A percentile compares a stretch with the other conserved stretches of the same genome.
Evolutionary conservation across 2,888 invertebrate genomes (phyloP).

Genomic region (Aelia acuminata): DNA sequence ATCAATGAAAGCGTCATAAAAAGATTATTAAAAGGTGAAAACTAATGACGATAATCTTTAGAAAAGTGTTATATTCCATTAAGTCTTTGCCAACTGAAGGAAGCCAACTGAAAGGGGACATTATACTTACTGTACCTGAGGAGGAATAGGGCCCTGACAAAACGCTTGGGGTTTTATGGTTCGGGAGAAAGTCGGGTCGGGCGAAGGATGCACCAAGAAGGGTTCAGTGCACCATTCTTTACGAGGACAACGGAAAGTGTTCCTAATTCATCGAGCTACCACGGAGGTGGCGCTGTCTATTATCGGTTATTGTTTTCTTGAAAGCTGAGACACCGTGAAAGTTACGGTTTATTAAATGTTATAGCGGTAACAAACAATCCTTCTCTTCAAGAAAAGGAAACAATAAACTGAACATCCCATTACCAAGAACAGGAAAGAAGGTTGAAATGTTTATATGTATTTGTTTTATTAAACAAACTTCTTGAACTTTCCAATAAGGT

Average conservation of each 20-base stretch:
- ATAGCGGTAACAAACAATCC: not conserved
- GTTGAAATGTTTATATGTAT: too few species aligned
- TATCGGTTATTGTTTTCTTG: not conserved
- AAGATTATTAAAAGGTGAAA: not conserved
- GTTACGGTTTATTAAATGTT: not conserved
- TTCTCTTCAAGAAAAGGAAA: not conserved
- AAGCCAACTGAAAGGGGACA: not conserved
- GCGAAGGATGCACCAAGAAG: not conserved
- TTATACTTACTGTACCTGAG: not conserved
- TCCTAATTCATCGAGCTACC: not conserved
- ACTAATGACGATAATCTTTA: not conserved
- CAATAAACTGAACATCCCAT: not conserved
- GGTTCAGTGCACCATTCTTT: not conserved
- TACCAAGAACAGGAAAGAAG: too few species aligned
- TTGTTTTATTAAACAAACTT: too few species aligned
- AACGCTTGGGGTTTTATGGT: constrained; percentile 3
- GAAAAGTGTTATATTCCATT: not conserved
- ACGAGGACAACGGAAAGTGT: not conserved
- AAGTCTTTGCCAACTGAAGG: not conserved
- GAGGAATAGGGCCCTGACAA: not conserved
- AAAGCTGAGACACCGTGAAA: not conserved
- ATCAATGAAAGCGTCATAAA: not conserved
- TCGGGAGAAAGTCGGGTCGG: not conserved
- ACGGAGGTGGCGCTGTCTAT: not conserved
- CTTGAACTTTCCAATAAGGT: too few species aligned